These are phyloP conservation scores for Drosophila kurseongensis DNA, from an alignment of 1,140 invertebrate species.

Conservation along the genomic window DNA sequence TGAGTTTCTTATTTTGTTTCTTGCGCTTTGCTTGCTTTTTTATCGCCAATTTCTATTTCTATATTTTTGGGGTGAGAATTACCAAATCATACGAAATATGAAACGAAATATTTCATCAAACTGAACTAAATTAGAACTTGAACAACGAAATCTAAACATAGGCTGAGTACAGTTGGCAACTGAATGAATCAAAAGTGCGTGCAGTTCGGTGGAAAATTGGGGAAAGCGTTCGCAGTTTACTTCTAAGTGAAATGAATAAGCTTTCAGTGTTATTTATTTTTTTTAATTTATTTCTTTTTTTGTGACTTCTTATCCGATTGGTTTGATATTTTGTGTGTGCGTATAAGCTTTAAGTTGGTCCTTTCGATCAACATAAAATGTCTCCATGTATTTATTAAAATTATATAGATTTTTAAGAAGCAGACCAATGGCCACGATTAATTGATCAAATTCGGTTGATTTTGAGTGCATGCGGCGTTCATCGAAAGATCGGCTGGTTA, in stretches of 20 bases:
- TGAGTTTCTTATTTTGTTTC: constrained; percentile 23
- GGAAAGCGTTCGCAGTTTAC: constrained; percentile 29
- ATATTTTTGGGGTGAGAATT: constrained; percentile 22
- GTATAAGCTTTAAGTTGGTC: constrained; percentile 3
- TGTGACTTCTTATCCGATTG: constrained; percentile 6
- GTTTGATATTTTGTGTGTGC: constrained; percentile 21
- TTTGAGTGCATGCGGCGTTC: constrained; percentile 39
- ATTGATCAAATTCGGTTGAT: constrained; percentile 19
- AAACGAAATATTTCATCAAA: constrained; percentile 15
- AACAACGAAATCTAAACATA: constrained; percentile 21
- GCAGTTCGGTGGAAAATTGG: constrained; percentile 24
- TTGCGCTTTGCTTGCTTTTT: constrained; percentile 36
- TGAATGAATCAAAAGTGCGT: constrained; percentile 36
- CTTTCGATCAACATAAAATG: not conserved
- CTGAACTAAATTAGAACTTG: constrained; percentile 4
- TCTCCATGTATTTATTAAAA: constrained; percentile 9
- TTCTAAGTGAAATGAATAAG: constrained; percentile 6
- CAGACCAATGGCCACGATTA: constrained; percentile 16
- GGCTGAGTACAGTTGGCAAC: constrained; percentile 25
- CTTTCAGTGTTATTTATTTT: constrained; percentile 13
- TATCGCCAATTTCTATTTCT: constrained; percentile 48
- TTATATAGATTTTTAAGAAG: constrained; percentile 20
- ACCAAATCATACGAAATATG: constrained; percentile 29
- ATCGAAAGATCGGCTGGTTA: constrained; percentile 18
- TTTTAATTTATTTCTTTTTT: not conserved